phyloP scores from a whole-genome alignment of 53 echinoderm and acorn worm genomes.

The Echinometra lucunter region DNA sequence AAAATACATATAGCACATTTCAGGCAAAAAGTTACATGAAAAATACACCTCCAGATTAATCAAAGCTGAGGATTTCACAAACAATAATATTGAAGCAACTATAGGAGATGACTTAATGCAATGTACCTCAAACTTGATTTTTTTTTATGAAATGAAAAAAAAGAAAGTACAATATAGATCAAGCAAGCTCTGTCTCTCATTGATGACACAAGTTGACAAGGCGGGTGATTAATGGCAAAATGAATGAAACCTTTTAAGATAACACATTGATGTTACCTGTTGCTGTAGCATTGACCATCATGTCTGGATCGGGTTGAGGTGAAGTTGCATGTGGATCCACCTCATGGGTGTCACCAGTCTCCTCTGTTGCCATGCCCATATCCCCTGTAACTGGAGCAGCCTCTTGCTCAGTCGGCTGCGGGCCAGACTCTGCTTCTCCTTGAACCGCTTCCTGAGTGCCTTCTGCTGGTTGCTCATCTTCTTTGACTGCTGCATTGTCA shows the following conservation, averaged over 20 bases:
- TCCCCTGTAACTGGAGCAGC: constrained; percentile 64
- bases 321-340: constrained; percentile 89
- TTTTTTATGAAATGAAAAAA: neutral
- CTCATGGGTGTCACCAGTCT: constrained; percentile 87
- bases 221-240: neutral
- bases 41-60: too few species aligned
- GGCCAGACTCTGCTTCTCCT: constrained; percentile 42
- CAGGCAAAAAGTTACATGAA: too few species aligned
- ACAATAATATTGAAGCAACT: too few species aligned
- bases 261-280: constrained; percentile 77
- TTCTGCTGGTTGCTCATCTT: neutral
- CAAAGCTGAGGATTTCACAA: neutral
- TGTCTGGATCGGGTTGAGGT: constrained; percentile 77
- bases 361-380: constrained; percentile 89
- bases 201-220: neutral
- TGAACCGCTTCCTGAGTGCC: constrained; percentile 39
- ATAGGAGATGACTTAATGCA: too few species aligned
- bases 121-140: neutral
- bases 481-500: constrained; percentile 11
- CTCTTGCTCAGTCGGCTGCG: constrained; percentile 48
- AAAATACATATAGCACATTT: too few species aligned
- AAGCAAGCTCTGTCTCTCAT: neutral
- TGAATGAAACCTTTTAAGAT: neutral
- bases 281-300: constrained; percentile 87
- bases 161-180: neutral